Conservation (phyloP, 2,888 invertebrate species). For the Rhagophthalmus giganteus region DNA sequence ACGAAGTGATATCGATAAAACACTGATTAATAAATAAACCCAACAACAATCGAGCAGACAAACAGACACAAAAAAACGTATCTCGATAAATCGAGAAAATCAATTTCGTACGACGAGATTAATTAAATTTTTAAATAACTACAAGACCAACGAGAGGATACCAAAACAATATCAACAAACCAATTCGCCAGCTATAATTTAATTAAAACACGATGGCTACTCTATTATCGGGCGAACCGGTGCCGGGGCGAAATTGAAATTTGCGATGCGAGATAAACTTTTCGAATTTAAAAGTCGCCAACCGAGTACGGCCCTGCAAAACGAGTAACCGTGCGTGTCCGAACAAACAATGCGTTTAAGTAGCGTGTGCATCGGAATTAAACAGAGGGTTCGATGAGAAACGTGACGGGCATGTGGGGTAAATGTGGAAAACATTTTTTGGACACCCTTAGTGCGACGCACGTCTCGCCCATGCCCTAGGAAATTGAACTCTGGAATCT, state of each 20-base stretch:
- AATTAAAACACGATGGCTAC: constrained; percentile 37
- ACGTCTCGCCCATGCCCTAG: constrained; percentile 39
- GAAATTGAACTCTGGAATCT: constrained; percentile 46
- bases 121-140: constrained; percentile 33
- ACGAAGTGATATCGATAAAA: constrained; percentile 15
- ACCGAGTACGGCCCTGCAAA: not conserved
- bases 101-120: constrained; percentile 25
- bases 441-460: constrained; percentile 28
- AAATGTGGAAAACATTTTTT: constrained; percentile 17
- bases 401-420: constrained; percentile 42
- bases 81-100: constrained; percentile 21
- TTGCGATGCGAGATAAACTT: constrained; percentile 2
- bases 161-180: constrained; percentile 39
- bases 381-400: constrained; percentile 46
- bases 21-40: not conserved
- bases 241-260: constrained; percentile 8
- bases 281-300: too few species aligned
- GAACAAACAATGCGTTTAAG: constrained; percentile 11
- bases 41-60: not conserved
- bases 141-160: constrained; percentile 36
- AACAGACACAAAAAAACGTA: not conserved
- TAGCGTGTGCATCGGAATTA: constrained; percentile 33
- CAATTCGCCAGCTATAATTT: constrained; percentile 39
- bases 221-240: constrained; percentile 24
- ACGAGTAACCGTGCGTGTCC: constrained; percentile 8